Percentiles rank a stretch among this genome's conserved stretches.
Evolutionary conservation across 2,113 vertebrate species (phyloP).

Genomic region (Lepus europaeus): DNA sequence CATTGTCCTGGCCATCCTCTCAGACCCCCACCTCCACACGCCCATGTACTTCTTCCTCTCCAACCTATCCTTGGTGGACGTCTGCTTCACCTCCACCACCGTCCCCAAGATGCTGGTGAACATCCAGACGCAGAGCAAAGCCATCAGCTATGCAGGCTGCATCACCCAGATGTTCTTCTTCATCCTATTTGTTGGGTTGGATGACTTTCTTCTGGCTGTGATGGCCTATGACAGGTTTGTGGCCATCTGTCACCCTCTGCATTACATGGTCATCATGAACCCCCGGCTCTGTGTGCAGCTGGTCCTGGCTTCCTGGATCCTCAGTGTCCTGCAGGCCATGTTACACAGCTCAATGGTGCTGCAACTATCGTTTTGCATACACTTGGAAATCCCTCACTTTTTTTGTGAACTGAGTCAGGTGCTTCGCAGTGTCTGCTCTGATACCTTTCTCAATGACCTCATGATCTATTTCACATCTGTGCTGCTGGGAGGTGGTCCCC

Average conservation of each 20-base stretch:
- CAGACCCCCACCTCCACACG: slow-evolving; percentile 10
- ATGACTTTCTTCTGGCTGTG: background rate
- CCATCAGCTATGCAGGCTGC: slow-evolving; percentile 19
- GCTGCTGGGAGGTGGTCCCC: background rate
- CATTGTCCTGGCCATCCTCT: background rate
- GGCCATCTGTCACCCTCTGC: slow-evolving; percentile 68
- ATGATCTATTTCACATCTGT: background rate
- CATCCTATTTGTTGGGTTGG: background rate
- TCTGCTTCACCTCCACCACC: slow-evolving; percentile 33
- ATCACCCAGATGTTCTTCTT: background rate
- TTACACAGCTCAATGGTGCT: slow-evolving; percentile 42
- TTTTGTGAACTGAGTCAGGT: slow-evolving; percentile 65
- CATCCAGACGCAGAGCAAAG: slow-evolving; percentile 5
- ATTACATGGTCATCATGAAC: background rate
- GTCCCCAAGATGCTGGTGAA: slow-evolving; percentile 57
- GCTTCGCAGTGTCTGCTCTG: slow-evolving; percentile 24
- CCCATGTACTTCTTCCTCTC: slow-evolving; percentile 72
- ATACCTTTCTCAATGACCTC: slow-evolving; percentile 10
- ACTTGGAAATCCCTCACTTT: slow-evolving; percentile 41
- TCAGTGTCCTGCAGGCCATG: slow-evolving; percentile 38
- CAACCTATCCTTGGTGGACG: slow-evolving; percentile 59
- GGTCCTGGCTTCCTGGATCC: background rate
- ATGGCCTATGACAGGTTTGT: slow-evolving; percentile 63
- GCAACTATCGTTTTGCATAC: background rate
- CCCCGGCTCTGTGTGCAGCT: background rate